Evolutionary conservation across 1,140 invertebrate genomes (phyloP), one percentile per base, ranked within the genome.

Genomic region (Choristoneura fumiferana): DNA sequence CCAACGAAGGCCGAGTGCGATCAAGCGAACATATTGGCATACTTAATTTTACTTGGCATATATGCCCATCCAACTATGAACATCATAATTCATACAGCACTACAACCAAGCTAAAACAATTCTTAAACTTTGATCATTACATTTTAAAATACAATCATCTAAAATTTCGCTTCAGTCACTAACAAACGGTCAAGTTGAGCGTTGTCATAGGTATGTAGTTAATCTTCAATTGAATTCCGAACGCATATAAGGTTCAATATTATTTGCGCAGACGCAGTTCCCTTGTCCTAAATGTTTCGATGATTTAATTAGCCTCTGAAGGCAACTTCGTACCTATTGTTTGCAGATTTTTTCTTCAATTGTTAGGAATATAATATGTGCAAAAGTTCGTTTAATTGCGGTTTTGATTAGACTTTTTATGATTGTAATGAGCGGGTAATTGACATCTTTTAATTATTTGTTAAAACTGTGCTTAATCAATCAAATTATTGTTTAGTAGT

Each of bases 1-100:
- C 65, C 34, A 39, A 14, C 65, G 85, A 88, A 88, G 85, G 85
- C 81, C 82, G 65, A 49, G 67, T 54, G 83, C 85, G 66, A 87
- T 88, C 76, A 86, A 71, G 66, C 83, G 65, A 29, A 72, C 83
- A 84, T 88, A 88, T 88, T 86, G 85, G 84, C 84, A 87, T 79
- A 86, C 80, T 85, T 87, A 77, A 84, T 83, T 83, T 81, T 76
- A 73, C 78, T 76, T 82, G 84, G 77, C 85, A 88, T 61, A 88
- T 78, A 80, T 88, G 76, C 65, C 61, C 79, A 85, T 49, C 71
- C 72, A 64, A 76, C 65, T 84, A 79, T 79, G 72, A 83, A 64
- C 65, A 59, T 67, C 45, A 34, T 38, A 55, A 22, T 52, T 29
- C 33, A 54, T 36, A 36, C 10, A 29, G 13, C 8, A 15, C 52